Base-by-base conservation (phyloP, 1,140 invertebrate species). In the Euura lappo region DNA sequence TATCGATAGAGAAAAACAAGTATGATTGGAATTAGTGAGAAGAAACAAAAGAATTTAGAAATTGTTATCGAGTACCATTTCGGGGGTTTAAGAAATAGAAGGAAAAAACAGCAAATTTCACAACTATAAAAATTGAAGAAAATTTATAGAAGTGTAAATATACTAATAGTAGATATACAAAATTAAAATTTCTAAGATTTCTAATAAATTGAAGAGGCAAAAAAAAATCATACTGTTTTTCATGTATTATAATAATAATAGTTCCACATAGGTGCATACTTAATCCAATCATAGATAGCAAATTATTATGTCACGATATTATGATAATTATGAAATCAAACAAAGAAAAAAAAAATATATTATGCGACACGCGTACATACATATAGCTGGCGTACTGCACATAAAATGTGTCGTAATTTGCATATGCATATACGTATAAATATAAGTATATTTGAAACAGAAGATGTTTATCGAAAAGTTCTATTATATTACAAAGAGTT, bases 171-270 rank as follows among this genome's bases (percentile, higher is more conserved):
- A 60, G 13, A 60, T 60, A 60, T 60, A 60, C 28, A 28, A 28
- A 28, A 28, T 28, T 28, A 28, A 28, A 60, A 8, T 60, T 60
- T 60, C 51, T 60, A 60, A 60, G 6, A 60, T 60, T 60, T 60
- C 51, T 60, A 60, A 11, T n/a, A 60, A 8, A 60, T 60, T n/a
- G 10, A 60, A 60, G 51, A 60, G 13, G 13, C 28, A 60, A 60
- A 60, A n/a, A 60, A 6, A n/a, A 60, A 60, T 60, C 51, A 60
- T 60, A 60, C 51, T 60, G 51, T 60, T 60, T 60, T 60, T 60
- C 51, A n/a, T 60, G 13, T 60, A 60, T 11, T n/a, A 60, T 60
- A 60, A 10, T 10, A 60, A 60, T 60, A 60, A 60, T 60, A 60
- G n/a, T 10, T 60, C 8, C 4, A 60, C n/a, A 60, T 28, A 28